These are phyloP conservation scores for Spodoptera frugiperda DNA, from an alignment of 1,140 invertebrate species.

Conservation along the genomic window DNA sequence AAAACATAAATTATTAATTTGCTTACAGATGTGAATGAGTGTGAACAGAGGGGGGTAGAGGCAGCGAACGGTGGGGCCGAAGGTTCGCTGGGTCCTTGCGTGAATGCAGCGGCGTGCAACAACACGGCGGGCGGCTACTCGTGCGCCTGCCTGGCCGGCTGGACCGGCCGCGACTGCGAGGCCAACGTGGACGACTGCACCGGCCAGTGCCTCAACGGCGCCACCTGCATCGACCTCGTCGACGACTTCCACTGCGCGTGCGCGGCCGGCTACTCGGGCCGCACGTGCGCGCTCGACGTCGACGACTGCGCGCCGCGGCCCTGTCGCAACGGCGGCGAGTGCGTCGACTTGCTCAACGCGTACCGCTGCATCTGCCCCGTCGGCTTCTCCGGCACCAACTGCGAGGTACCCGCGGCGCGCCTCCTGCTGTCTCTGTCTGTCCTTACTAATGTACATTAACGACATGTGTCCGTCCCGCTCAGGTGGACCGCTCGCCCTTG, in stretches of 20 bases:
- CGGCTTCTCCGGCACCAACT: constrained; percentile 92
- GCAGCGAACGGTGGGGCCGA: constrained; percentile 66
- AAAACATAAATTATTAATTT: too few relatives aligned
- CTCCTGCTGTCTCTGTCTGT: not conserved
- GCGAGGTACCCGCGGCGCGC: constrained; percentile 87
- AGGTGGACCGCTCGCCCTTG: constrained; percentile 45
- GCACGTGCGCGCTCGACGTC: constrained; percentile 90
- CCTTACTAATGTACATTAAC: not conserved
- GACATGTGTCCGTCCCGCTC: not conserved
- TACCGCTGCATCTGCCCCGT: constrained; percentile 94
- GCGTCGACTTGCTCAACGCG: constrained; percentile 92
- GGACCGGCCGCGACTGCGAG: constrained; percentile 95
- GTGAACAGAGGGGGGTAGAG: constrained; percentile 26
- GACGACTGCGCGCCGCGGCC: constrained; percentile 92
- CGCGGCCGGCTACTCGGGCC: constrained; percentile 91
- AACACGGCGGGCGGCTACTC: constrained; percentile 94
- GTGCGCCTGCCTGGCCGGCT: constrained; percentile 93
- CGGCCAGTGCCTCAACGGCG: constrained; percentile 94
- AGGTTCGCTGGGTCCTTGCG: constrained; percentile 88
- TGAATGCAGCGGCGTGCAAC: constrained; percentile 93
- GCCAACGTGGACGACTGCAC: constrained; percentile 96
- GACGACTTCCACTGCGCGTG: constrained; percentile 95
- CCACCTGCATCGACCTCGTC: constrained; percentile 93
- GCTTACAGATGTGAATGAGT: constrained; percentile 85
- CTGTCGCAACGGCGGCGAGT: constrained; percentile 94